Evolutionary conservation across 2,113 vertebrate species (phyloP).

Genomic region (Anser cygnoides): DNA sequence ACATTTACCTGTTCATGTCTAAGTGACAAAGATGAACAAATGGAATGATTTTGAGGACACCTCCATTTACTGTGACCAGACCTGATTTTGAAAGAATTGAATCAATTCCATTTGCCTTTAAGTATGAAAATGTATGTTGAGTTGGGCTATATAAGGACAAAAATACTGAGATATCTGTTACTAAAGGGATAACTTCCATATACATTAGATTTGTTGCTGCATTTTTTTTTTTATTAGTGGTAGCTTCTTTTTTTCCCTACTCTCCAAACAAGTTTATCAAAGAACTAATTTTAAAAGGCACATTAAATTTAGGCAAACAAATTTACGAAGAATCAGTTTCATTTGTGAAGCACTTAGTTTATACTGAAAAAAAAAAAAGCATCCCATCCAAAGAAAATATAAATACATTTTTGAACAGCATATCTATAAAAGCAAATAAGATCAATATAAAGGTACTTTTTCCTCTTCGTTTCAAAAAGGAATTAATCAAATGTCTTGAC

Average conservation of each 20-base stretch:
- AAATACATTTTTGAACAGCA: not conserved
- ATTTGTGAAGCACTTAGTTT: not conserved
- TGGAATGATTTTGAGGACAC: not conserved
- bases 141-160: not conserved
- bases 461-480: not conserved
- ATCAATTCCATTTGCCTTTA: not conserved
- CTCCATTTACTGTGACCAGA: not conserved
- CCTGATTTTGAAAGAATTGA: not conserved
- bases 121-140: not conserved
- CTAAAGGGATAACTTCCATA: not conserved
- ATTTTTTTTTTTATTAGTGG: not conserved
- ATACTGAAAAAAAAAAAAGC: not conserved
- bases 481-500: conserved; percentile 3
- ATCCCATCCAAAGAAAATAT: not conserved
- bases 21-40: not conserved
- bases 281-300: not conserved
- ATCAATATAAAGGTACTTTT: not conserved
- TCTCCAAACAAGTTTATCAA: not conserved
- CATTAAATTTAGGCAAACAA: not conserved
- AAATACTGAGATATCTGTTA: not conserved
- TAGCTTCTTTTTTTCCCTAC: not conserved
- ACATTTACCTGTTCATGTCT: not conserved
- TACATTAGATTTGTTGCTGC: not conserved
- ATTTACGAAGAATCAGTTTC: not conserved
- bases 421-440: not conserved